phyloP scores from a whole-genome alignment of 2,888 invertebrate genomes.

The Pristionchus mayeri region DNA sequence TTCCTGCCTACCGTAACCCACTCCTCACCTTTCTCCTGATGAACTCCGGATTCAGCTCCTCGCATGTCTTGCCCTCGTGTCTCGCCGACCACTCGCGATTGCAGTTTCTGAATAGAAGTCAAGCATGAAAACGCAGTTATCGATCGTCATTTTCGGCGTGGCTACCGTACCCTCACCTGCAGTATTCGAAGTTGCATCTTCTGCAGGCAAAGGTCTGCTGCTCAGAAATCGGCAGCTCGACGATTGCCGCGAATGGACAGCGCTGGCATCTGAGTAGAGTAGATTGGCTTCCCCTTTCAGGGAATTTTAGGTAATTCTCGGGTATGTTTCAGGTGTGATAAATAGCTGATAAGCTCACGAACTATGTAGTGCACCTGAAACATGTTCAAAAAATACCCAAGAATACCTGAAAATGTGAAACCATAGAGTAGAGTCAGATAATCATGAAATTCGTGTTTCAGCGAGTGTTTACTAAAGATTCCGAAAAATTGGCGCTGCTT shows the following conservation, averaged over 20 bases:
- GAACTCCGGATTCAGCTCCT: conserved; percentile 46
- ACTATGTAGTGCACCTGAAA: too few relatives aligned
- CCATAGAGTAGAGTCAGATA: too few relatives aligned
- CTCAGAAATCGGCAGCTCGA: not conserved
- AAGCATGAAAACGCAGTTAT: not conserved
- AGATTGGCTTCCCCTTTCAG: too few relatives aligned
- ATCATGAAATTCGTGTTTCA: not conserved
- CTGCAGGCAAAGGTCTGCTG: conserved; percentile 43
- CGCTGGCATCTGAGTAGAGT: conserved; percentile 19
- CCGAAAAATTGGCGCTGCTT: too few relatives aligned
- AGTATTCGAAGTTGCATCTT: conserved; percentile 42
- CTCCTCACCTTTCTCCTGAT: conserved; percentile 35
- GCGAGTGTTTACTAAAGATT: not conserved
- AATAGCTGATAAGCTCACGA: too few relatives aligned
- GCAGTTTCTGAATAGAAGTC: conserved; percentile 25
- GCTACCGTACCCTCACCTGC: conserved; percentile 43
- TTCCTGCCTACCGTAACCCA: not conserved
- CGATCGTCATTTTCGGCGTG: not conserved
- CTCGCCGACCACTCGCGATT: conserved; percentile 40
- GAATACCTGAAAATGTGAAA: too few relatives aligned
- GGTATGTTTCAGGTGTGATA: too few relatives aligned
- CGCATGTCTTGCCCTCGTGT: conserved; percentile 32
- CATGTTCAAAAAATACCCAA: too few relatives aligned
- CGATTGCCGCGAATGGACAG: conserved; percentile 41
- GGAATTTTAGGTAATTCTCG: too few relatives aligned